Conservation (phyloP, 2,113 vertebrate genomes). For the Nannobrachium achirus region DNA sequence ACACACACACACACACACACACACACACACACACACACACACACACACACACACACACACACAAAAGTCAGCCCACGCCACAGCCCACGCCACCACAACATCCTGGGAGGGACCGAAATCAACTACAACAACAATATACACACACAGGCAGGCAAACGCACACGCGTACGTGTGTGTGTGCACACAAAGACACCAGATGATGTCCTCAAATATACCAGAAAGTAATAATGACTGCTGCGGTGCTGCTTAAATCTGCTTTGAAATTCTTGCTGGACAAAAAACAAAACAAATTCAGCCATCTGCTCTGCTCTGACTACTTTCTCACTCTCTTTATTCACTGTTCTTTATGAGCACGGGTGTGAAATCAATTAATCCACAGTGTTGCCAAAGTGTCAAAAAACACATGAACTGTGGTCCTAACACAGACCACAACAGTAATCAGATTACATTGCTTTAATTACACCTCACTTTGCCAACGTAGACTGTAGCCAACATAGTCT, state of each 20-base stretch:
- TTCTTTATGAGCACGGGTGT: too few species aligned
- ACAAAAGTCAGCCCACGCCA: slow-evolving; percentile 51
- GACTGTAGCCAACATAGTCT: too few species aligned
- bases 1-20: neutral
- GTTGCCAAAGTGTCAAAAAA: too few species aligned
- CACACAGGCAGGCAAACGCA: slow-evolving; percentile 21
- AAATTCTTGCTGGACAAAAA: slow-evolving; percentile 21
- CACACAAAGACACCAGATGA: neutral
- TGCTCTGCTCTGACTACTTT: slow-evolving; percentile 24
- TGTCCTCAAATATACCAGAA: neutral
- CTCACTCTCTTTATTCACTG: too few species aligned
- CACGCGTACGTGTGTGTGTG: too few species aligned
- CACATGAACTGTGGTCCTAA: too few species aligned
- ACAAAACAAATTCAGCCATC: slow-evolving; percentile 35
- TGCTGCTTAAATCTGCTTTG: slow-evolving; percentile 11
- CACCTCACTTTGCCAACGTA: too few species aligned
- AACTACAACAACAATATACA: slow-evolving; percentile 23
- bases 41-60: slow-evolving; percentile 1
- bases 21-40: neutral
- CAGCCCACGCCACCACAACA: slow-evolving; percentile 65
- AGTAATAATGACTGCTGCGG: slow-evolving; percentile 18
- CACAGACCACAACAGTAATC: too few species aligned
- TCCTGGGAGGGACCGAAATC: slow-evolving; percentile 58
- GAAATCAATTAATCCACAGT: too few species aligned
- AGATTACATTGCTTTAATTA: too few species aligned